Conservation (phyloP, 2,797 vertebrate species). For the Microcaecilia unicolor region DNA sequence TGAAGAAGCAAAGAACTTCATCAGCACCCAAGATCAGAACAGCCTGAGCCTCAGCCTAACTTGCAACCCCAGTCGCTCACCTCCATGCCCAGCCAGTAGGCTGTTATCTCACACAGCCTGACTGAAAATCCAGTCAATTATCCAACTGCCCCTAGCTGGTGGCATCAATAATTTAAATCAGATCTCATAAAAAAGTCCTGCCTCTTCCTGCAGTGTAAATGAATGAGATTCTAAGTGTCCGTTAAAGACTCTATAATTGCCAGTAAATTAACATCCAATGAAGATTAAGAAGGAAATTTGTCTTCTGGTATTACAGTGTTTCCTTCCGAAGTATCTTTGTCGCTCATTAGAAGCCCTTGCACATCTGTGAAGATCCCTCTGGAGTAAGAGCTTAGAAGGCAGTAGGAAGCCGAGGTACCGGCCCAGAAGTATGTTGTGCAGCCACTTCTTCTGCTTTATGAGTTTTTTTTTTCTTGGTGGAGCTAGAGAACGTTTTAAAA, state of each 20-base stretch:
- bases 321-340: constrained; percentile 9
- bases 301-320: constrained; percentile 12
- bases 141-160: constrained; percentile 26
- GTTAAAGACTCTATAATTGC: constrained; percentile 35
- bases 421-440: background rate
- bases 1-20: constrained; percentile 1
- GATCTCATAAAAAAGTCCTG: constrained; percentile 24
- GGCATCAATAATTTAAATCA: constrained; percentile 50
- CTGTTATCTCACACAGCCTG: too few relatives aligned
- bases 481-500: too few relatives aligned
- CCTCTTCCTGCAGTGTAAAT: constrained; percentile 42
- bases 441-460: background rate
- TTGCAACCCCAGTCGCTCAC: too few relatives aligned
- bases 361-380: background rate
- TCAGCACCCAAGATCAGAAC: too few relatives aligned
- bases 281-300: constrained; percentile 20
- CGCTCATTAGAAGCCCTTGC: background rate
- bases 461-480: too few relatives aligned
- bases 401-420: background rate
- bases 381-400: background rate
- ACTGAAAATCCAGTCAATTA: constrained; percentile 22
- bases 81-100: too few relatives aligned
- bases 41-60: too few relatives aligned
- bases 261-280: constrained; percentile 40
- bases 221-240: constrained; percentile 35